Conservation (phyloP, 2,888 invertebrate genomes). For the Acholoe squamosa region DNA sequence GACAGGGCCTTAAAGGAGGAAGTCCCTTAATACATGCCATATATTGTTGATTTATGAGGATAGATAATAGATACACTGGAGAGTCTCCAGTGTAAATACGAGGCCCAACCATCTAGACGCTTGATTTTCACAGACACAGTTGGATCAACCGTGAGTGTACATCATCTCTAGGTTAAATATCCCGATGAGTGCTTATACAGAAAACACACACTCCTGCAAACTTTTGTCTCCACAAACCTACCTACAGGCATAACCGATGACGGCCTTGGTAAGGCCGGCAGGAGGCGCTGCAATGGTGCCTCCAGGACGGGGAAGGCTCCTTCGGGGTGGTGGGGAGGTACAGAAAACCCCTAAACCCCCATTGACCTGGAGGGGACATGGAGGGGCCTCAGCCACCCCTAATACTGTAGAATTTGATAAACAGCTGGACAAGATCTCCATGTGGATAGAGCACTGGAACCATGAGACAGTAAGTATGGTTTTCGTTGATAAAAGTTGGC, state of each 20-base stretch:
- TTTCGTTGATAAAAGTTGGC: not conserved
- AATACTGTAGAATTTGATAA: slow-evolving; percentile 78
- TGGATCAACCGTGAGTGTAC: no score
- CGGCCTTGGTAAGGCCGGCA: not conserved
- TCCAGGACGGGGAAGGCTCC: not conserved
- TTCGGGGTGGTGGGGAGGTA: not conserved
- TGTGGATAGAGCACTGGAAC: slow-evolving; percentile 78
- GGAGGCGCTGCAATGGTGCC: not conserved
- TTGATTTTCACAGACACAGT: no score
- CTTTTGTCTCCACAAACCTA: not conserved
- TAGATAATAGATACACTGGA: no score
- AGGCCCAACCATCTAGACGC: no score
- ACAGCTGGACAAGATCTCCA: slow-evolving; percentile 78
- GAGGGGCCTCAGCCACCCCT: slow-evolving; percentile 74
- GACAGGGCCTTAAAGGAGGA: no score
- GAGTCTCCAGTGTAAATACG: no score
- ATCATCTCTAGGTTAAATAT: no score
- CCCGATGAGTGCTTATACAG: no score
- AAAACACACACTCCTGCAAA: not conserved
- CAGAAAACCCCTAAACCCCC: not conserved
- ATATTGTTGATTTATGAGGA: no score
- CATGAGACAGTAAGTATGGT: slow-evolving; percentile 74
- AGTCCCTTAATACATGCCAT: no score
- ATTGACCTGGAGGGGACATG: slow-evolving; percentile 75
- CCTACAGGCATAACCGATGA: not conserved